Base-by-base conservation (phyloP, 2,888 invertebrate species). In the Troides aeacus region DNA sequence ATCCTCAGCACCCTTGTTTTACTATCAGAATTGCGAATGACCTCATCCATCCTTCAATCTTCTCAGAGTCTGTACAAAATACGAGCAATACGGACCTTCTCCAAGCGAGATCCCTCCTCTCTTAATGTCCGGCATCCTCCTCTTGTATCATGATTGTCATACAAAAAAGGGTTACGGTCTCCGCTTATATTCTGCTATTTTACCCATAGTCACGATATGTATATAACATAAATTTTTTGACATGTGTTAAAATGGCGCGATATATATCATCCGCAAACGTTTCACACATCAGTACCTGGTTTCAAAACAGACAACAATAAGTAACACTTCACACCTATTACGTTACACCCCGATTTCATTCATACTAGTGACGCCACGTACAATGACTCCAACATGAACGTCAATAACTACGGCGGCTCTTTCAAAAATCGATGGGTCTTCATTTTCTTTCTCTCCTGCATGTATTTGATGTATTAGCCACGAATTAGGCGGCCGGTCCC, bases 291-390 rank as follows among this genome's bases (percentile, higher is more conserved):
- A 77, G 83, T 89, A 88, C 89, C 86, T 88, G 86, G 83, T 83
- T 79, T 76, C 77, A 79, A 80, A 79, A 78, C 73, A 79, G 72
- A 79, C 79, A 77, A 89, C 89, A 92, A 91, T 86, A 77, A 81
- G 65, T 69, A 75, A 87, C 89, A 92, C 92, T 92, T 92, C 92
- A 92, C 92, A 92, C 91, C 89, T 91, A 91, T 92, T 91, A 91
- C 83, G 83, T 80, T 81, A 84, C 87, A 86, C 87, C 85, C 84
- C 78, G 82, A 79, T 79, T 82, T 84, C 89, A 91, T 92, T 92
- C 88, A 90, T 75, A 68, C 75, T 75, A 75, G 78, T 86, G 84
- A 91, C 91, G 89, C 90, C 91, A 90, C 84, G 84, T 88, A 92
- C 90, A 92, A 92, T 85, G 87, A 82, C 80, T 77, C 79, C 81